Conservation (phyloP, 2,113 vertebrate genomes). For the Lepisosteus osseus region DNA sequence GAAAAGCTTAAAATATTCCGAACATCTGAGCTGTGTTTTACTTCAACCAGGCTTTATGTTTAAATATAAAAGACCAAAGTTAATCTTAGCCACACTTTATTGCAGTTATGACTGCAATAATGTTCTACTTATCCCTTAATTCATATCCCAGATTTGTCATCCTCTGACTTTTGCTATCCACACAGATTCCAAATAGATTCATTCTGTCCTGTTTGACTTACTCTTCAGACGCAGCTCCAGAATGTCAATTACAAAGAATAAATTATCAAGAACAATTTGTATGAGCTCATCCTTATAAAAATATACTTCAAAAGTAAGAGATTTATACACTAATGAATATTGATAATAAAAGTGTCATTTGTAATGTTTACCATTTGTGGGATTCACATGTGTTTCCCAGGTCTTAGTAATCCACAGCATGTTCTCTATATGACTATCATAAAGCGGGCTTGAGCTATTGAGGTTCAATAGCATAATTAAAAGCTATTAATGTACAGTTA, state of each 20-base stretch:
- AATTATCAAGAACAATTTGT: slow-evolving; percentile 21
- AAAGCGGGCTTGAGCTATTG: not conserved
- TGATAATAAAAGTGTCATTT: slow-evolving; percentile 22
- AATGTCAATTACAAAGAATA: slow-evolving; percentile 43
- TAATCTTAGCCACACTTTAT: too few relatives aligned
- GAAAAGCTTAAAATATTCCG: too few relatives aligned
- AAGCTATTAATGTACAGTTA: not conserved
- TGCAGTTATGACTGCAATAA: too few relatives aligned
- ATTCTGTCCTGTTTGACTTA: slow-evolving; percentile 5
- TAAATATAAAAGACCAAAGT: too few relatives aligned
- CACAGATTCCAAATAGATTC: not conserved
- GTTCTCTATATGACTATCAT: not conserved
- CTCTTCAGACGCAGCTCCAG: slow-evolving; percentile 29
- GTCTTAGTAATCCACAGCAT: not conserved
- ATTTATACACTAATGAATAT: slow-evolving; percentile 23
- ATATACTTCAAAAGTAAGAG: slow-evolving; percentile 18
- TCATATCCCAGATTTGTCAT: slow-evolving; percentile 2
- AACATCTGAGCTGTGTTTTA: too few relatives aligned
- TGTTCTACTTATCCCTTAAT: too few relatives aligned
- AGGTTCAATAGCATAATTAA: not conserved
- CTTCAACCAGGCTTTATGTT: too few relatives aligned
- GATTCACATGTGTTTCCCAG: slow-evolving; percentile 23
- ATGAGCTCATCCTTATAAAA: slow-evolving; percentile 33
- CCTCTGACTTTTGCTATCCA: not conserved
- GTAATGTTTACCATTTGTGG: slow-evolving; percentile 18